Percentiles rank a stretch among this genome's conserved stretches.
These are phyloP conservation scores for Carapus acus DNA, from an alignment of 2,797 vertebrate species.

Conservation along the genomic window DNA sequence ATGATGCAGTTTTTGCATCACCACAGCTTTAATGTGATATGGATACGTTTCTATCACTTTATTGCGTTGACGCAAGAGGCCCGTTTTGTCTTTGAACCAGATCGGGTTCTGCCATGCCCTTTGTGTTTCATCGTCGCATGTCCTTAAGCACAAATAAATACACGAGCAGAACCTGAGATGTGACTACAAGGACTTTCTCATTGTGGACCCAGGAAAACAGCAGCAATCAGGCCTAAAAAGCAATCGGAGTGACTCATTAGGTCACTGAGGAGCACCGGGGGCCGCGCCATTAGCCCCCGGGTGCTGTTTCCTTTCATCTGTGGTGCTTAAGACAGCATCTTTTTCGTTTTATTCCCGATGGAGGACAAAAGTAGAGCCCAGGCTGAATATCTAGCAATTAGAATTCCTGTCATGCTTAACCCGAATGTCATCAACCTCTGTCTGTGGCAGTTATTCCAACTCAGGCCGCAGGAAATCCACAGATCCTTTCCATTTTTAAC, in stretches of 20 bases:
- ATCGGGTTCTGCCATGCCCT: constrained; percentile 35
- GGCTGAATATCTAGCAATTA: constrained; percentile 44
- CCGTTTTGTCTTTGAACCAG: constrained; percentile 56
- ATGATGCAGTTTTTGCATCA: too few species aligned
- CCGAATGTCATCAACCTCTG: constrained; percentile 38
- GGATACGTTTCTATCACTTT: too few species aligned
- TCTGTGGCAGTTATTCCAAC: constrained; percentile 37
- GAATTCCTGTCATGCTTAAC: constrained; percentile 56
- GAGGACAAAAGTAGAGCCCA: constrained; percentile 48
- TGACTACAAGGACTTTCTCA: constrained; percentile 61
- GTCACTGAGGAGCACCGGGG: constrained; percentile 43
- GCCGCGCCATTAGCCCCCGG: constrained; percentile 41
- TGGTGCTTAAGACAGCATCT: constrained; percentile 20
- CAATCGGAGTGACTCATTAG: constrained; percentile 55
- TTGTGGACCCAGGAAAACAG: constrained; percentile 57
- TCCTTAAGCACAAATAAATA: constrained; percentile 62
- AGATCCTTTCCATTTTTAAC: constrained; percentile 52
- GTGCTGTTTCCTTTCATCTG: constrained; percentile 35
- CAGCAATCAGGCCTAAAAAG: constrained; percentile 60
- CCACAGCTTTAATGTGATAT: too few species aligned
- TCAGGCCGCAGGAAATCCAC: constrained; percentile 41
- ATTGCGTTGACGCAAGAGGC: constrained; percentile 58
- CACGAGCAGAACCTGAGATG: constrained; percentile 61
- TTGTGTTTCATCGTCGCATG: constrained; percentile 50
- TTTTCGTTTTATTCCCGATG: constrained; percentile 22